Conservation (phyloP, 2,888 invertebrate genomes). For the Stegophylla sp. region DNA sequence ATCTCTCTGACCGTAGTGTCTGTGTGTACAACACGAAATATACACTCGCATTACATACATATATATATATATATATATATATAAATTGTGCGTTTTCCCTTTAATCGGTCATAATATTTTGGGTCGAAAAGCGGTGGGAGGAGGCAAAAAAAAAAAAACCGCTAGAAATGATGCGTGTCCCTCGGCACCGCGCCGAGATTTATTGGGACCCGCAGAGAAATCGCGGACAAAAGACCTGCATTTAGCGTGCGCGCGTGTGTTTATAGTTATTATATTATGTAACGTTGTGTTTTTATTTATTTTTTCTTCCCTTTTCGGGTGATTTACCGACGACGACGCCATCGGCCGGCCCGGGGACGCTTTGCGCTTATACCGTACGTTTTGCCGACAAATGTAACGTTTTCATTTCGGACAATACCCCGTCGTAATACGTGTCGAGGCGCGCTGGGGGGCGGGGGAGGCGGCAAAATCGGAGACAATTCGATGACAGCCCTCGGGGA, state of each 20-base stretch:
- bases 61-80: no score
- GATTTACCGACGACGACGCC: background rate
- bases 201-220: conserved; percentile 44
- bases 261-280: background rate
- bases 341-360: background rate
- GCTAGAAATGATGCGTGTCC: conserved; percentile 48
- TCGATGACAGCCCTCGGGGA: conserved; percentile 11
- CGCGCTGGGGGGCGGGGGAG: background rate
- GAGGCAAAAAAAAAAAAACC: conserved; percentile 48
- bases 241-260: background rate
- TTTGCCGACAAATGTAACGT: conserved; percentile 45
- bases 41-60: no score
- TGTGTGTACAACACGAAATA: background rate
- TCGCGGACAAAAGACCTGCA: conserved; percentile 44
- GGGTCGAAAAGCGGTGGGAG: background rate
- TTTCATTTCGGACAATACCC: background rate
- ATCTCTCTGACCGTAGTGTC: background rate
- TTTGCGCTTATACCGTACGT: conserved; percentile 34
- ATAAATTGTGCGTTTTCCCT: background rate
- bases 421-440: background rate
- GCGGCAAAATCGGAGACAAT: background rate
- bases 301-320: background rate
- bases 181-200: conserved; percentile 34
- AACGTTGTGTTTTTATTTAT: background rate
- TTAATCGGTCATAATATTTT: conserved; percentile 35